Base-by-base conservation (phyloP, 35 echinoderm and acorn worm genomes). In the Lytechinus variegatus region DNA sequence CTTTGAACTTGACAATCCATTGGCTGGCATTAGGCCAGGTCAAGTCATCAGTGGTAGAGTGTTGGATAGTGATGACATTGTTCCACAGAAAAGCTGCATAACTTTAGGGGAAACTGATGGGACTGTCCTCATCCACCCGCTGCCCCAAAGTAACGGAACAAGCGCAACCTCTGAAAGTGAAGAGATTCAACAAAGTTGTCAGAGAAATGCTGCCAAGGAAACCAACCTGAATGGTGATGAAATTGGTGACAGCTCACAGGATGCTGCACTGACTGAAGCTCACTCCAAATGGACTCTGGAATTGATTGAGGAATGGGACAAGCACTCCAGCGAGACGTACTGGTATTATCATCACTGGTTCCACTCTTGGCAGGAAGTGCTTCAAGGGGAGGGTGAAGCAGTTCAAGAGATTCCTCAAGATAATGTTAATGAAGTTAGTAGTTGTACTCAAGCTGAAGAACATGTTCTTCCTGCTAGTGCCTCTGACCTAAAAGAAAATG, bases 261-360 rank as follows among this genome's bases (percentile, higher is more conserved):
- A 19, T 79, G 6, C 66, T 79, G 66, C 16, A 5, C 66, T 24
- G 19, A 79, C 8, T 28, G 33, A 3, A 52, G 8, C 88, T 52
- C 54, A 93, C 53, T 55, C 92, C n/a, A 93, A 55, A 27, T 96
- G 96, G 96, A 95, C 55, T 54, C 28, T 6, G 27, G 96, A 92
- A 53, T 91, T 94, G 94, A 91, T 54, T 13, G 94, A 61, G 13
- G 54, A 91, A n/a, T 96, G 96, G 96, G 88, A 96, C 57, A 87
- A 92, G 28, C 96, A 96, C 24, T 95, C 87, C 66, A 91, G 27
- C 72, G 96, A 96, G 27, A 60, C 95, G 4, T 96, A 96, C 72
- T 96, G 94, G 87, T 96, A 96, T 87, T 96, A 95, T 27, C 94
- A 96, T 27, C 79, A 95, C 94, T 96, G 56, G 87, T 96, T 91